Percentiles rank a stretch among this genome's conserved stretches.
phyloP scores from a whole-genome alignment of 2,888 invertebrate species.

The Andrena minutula region DNA sequence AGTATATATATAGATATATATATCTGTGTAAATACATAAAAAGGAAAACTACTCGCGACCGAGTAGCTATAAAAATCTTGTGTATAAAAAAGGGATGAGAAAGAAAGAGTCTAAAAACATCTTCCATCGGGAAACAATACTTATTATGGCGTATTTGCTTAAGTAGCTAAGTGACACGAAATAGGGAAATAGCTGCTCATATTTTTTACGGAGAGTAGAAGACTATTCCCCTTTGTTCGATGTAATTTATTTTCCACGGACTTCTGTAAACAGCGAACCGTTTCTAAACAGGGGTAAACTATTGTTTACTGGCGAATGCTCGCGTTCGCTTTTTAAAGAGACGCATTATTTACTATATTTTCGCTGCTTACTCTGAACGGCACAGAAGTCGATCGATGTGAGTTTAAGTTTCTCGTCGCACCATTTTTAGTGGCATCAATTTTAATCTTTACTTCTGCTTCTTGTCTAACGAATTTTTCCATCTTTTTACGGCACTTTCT shows the following conservation, averaged over 20 bases:
- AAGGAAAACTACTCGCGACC: constrained; percentile 35
- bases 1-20: constrained; percentile 45
- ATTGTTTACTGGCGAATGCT: background rate
- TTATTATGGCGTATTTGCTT: constrained; percentile 50
- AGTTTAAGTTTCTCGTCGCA: background rate
- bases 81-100: constrained; percentile 37
- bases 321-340: background rate
- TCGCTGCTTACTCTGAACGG: constrained; percentile 1
- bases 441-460: background rate
- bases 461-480: background rate
- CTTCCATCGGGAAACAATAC: constrained; percentile 41
- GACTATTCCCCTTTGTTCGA: constrained; percentile 59
- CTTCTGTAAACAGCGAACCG: constrained; percentile 14
- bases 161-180: constrained; percentile 39
- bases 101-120: constrained; percentile 24
- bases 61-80: constrained; percentile 40
- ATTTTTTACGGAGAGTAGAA: constrained; percentile 68
- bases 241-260: constrained; percentile 29
- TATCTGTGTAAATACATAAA: constrained; percentile 53
- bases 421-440: background rate
- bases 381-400: constrained; percentile 16
- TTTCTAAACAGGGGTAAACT: constrained; percentile 14
- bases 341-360: background rate
- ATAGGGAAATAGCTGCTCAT: constrained; percentile 58
- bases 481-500: background rate